These are phyloP conservation scores for Drosophila formosana DNA, from an alignment of 2,888 invertebrate genomes.

Conservation along the genomic window DNA sequence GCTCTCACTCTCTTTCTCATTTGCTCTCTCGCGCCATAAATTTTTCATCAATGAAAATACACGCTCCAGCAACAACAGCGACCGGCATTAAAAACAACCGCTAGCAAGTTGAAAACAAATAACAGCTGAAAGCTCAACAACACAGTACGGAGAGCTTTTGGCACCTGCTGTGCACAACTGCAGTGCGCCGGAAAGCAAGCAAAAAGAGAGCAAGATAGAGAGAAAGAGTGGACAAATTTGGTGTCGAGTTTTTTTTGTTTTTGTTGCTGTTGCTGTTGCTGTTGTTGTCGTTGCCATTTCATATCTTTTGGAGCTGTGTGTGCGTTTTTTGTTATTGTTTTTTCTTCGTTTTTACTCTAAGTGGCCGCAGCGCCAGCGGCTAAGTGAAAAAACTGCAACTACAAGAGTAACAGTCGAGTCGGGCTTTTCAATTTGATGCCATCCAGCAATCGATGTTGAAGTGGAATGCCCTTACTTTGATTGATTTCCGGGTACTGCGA, in stretches of 20 bases:
- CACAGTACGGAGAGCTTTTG: slow-evolving; percentile 50
- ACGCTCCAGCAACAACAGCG: slow-evolving; percentile 59
- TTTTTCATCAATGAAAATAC: slow-evolving; percentile 76
- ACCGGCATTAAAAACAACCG: slow-evolving; percentile 67
- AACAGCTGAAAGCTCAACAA: slow-evolving; percentile 60
- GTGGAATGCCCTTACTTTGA: slow-evolving; percentile 80
- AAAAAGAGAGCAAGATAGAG: slow-evolving; percentile 7
- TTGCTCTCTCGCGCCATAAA: slow-evolving; percentile 35
- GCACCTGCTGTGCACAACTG: slow-evolving; percentile 64
- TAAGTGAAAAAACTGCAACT: slow-evolving; percentile 34
- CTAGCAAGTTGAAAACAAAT: slow-evolving; percentile 56
- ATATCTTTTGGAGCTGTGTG: slow-evolving; percentile 31
- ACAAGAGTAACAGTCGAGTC: slow-evolving; percentile 38
- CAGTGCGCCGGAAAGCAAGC: slow-evolving; percentile 29
- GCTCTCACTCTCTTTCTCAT: background rate
- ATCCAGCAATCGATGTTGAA: slow-evolving; percentile 58
- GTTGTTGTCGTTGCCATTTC: slow-evolving; percentile 41
- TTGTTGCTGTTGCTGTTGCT: slow-evolving; percentile 29
- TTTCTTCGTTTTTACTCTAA: slow-evolving; percentile 29
- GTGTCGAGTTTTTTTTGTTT: slow-evolving; percentile 27
- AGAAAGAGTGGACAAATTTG: slow-evolving; percentile 50
- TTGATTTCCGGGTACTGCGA: slow-evolving; percentile 81
- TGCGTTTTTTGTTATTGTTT: slow-evolving; percentile 9
- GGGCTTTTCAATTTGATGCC: slow-evolving; percentile 67
- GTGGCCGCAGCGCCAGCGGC: slow-evolving; percentile 43